Base-by-base conservation (phyloP, 2,113 vertebrate genomes). In the Amblyornis subalaris region DNA sequence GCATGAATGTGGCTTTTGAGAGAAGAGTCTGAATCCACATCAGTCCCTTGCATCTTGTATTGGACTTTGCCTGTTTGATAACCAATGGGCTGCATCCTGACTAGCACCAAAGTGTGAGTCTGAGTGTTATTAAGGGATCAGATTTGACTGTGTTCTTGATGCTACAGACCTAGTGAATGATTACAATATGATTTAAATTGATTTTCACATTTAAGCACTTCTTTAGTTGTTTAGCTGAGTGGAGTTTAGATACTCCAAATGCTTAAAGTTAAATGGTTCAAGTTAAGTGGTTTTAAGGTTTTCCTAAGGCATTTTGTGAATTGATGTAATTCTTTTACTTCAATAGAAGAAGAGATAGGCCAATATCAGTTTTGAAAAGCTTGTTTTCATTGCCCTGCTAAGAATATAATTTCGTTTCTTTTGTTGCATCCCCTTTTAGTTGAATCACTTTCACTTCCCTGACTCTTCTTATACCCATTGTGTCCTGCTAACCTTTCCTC, bases 401-500 rank as follows among this genome's bases (percentile, higher is more conserved):
- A 86, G 67, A 90, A 55, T 57, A 64, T 64, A 77, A 48, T 57
- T 80, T 86, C 75, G 11, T 69, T 89, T 85, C 28, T 89, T 78
- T 89, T 75, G 36, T 81, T 76, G 33, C 9, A 23, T 72, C 24
- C 14, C 5, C 14, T 81, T 90, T 91, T 80, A 6, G 12, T 65
- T 88, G 74, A 70, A 76, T 77, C 29, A 44, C 24, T 74, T 84
- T 84, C 10, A 90, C 26, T 89, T 83, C 77, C 42, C 15, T 91
- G 35, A 54, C 29, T 92, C 40, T 70, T 92, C 69, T 85, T 60
- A n/a, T 8, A 58, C 22, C 26, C n/a, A 19, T 85, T 88, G 38
- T 48, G 76, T 95, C 55, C 55, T 85, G n/a, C 64, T 94, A 93
- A 88, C 44, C 55, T 91, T 73, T 93, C 67, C 64, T 93, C 38